phyloP scores from a whole-genome alignment of 1,140 invertebrate genomes.

The Pseudomyrmex concolor region DNA sequence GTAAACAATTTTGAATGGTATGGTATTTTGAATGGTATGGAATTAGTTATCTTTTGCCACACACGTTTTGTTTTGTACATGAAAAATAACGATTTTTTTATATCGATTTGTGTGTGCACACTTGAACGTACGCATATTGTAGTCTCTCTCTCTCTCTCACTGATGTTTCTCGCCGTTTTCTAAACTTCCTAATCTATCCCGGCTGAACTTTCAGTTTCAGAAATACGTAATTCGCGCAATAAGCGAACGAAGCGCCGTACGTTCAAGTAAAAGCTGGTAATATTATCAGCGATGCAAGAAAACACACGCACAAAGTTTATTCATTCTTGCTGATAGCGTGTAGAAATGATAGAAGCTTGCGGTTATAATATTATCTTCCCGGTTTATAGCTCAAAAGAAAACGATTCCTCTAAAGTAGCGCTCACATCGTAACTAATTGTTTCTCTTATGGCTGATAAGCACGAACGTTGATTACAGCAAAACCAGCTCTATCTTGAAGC shows the following conservation, averaged over 20 bases:
- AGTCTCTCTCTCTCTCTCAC: too few species aligned
- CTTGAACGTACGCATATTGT: conserved; percentile 40
- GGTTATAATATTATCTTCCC: conserved; percentile 12
- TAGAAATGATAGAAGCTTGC: conserved; percentile 38
- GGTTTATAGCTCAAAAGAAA: conserved; percentile 34
- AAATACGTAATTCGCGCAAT: conserved; percentile 62
- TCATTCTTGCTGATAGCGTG: conserved; percentile 35
- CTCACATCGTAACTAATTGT: conserved; percentile 21
- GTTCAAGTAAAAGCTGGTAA: conserved; percentile 64
- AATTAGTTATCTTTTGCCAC: background rate
- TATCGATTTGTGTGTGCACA: background rate
- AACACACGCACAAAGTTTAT: conserved; percentile 52
- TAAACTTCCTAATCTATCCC: conserved; percentile 29
- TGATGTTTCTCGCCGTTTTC: conserved; percentile 34
- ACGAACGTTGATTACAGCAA: conserved; percentile 51
- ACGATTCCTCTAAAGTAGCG: conserved; percentile 24
- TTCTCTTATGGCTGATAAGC: conserved; percentile 32
- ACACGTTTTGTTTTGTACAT: background rate
- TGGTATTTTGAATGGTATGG: background rate
- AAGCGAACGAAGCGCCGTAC: conserved; percentile 53
- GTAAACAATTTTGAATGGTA: background rate
- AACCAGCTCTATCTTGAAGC: conserved; percentile 43
- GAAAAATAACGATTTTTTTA: background rate
- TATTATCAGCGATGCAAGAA: conserved; percentile 46
- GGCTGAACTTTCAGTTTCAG: conserved; percentile 50